A percentile compares a stretch with the other conserved stretches of the same genome.
phyloP scores from a whole-genome alignment of 1,140 invertebrate species.

The Papilio helenus region DNA sequence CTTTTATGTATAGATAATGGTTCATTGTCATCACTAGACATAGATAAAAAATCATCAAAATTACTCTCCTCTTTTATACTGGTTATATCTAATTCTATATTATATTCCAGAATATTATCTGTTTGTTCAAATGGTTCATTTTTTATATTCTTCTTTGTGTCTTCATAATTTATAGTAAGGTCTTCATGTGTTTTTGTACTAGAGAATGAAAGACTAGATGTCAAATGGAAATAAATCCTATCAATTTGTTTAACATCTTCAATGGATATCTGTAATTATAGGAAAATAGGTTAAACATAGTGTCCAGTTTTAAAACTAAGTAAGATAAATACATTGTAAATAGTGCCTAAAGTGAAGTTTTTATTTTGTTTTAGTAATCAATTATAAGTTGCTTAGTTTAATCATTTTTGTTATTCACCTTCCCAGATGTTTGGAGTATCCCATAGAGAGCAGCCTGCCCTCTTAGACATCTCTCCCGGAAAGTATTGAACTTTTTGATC shows the following conservation, averaged over 20 bases:
- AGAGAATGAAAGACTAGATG: conserved; percentile 39
- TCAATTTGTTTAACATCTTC: conserved; percentile 45
- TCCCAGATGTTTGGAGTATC: conserved; percentile 51
- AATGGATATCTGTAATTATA: conserved; percentile 45
- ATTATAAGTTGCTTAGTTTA: too few species aligned
- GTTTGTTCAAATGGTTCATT: conserved; percentile 44
- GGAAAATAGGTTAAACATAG: background rate
- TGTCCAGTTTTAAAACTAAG: background rate
- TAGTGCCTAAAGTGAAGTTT: too few species aligned
- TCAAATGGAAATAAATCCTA: conserved; percentile 37
- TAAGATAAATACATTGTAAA: too few species aligned
- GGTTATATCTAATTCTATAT: conserved; percentile 43
- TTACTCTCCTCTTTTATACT: conserved; percentile 49
- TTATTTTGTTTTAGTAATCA: too few species aligned
- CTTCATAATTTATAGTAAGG: background rate
- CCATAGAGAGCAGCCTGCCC: conserved; percentile 57
- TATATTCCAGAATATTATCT: conserved; percentile 37
- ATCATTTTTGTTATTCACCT: conserved; percentile 54
- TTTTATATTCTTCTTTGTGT: conserved; percentile 47
- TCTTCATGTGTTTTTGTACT: conserved; percentile 28
- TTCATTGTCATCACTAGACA: conserved; percentile 54
- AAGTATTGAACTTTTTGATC: conserved; percentile 60
- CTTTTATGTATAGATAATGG: conserved; percentile 56
- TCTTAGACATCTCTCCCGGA: conserved; percentile 59
- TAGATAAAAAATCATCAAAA: conserved; percentile 43